phyloP scores from a whole-genome alignment of 2,797 vertebrate species.

The Oophaga sylvatica region DNA sequence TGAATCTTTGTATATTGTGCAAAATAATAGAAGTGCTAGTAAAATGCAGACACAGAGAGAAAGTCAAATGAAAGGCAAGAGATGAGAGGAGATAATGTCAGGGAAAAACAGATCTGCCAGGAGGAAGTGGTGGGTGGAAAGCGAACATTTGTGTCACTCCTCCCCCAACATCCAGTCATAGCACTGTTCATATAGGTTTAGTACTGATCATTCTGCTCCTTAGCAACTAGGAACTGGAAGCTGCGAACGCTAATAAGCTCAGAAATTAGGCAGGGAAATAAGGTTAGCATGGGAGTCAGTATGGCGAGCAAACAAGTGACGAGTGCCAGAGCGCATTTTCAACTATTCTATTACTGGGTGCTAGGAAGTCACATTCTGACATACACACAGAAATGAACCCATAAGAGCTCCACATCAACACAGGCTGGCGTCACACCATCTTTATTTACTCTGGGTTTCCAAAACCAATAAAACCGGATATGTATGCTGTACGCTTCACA shows the following conservation, averaged over 20 bases:
- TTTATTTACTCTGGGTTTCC: conserved; percentile 68
- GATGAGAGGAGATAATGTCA: neutral
- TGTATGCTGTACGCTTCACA: neutral
- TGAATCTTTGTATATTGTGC: neutral
- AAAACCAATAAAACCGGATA: conserved; percentile 31
- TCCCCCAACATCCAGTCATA: conserved; percentile 57
- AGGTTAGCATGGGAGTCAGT: conserved; percentile 31
- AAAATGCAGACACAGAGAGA: neutral
- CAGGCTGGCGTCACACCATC: conserved; percentile 48
- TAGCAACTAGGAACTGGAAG: conserved; percentile 52
- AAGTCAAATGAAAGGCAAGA: neutral
- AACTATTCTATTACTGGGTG: neutral
- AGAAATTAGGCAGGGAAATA: conserved; percentile 48
- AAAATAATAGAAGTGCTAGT: conserved; percentile 3
- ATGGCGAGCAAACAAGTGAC: conserved; percentile 27
- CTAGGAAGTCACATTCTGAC: conserved; percentile 32
- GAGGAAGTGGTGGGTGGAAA: conserved; percentile 60
- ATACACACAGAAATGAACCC: conserved; percentile 16
- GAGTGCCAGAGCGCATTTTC: conserved; percentile 42
- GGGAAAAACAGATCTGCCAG: conserved; percentile 34
- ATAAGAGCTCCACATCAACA: conserved; percentile 55
- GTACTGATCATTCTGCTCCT: conserved; percentile 45
- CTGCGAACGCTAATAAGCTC: conserved; percentile 35
- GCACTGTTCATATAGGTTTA: conserved; percentile 31
- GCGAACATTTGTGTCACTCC: conserved; percentile 55